Evolutionary conservation across 1,140 invertebrate genomes (phyloP).

Genomic region (Aricia agestis): DNA sequence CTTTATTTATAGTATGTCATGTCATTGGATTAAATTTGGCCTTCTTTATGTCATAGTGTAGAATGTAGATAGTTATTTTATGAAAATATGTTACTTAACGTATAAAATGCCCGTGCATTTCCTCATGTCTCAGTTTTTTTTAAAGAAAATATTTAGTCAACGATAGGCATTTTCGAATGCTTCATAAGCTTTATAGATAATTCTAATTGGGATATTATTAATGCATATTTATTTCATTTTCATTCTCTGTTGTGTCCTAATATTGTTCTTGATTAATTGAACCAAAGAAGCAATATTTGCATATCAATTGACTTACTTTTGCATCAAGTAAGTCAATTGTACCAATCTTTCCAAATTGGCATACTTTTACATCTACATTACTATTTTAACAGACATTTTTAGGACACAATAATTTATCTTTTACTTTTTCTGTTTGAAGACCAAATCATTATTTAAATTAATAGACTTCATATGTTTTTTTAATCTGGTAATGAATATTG

Average conservation of each 20-base stretch:
- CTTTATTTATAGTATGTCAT: too few relatives aligned
- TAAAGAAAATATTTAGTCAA: too few relatives aligned
- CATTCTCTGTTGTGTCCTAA: background rate
- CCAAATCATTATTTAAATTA: background rate
- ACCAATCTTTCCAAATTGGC: too few relatives aligned
- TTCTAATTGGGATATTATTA: constrained; percentile 1
- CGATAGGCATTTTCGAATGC: background rate
- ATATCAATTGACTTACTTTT: too few relatives aligned
- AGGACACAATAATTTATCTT: background rate
- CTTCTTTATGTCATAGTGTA: too few relatives aligned
- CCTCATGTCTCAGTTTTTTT: too few relatives aligned
- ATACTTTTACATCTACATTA: background rate
- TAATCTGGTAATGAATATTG: background rate
- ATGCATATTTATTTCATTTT: background rate
- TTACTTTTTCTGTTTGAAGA: background rate
- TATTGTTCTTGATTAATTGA: background rate
- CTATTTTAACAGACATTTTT: background rate
- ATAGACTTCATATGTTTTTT: background rate
- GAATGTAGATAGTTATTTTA: too few relatives aligned
- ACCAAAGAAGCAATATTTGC: too few relatives aligned
- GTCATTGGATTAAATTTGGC: too few relatives aligned
- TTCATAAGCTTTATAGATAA: background rate
- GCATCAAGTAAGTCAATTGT: too few relatives aligned
- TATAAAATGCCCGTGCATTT: too few relatives aligned
- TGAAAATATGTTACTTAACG: too few relatives aligned